These are phyloP conservation scores for Salpingus planirostris DNA, from an alignment of 2,888 invertebrate species.

Conservation along the genomic window DNA sequence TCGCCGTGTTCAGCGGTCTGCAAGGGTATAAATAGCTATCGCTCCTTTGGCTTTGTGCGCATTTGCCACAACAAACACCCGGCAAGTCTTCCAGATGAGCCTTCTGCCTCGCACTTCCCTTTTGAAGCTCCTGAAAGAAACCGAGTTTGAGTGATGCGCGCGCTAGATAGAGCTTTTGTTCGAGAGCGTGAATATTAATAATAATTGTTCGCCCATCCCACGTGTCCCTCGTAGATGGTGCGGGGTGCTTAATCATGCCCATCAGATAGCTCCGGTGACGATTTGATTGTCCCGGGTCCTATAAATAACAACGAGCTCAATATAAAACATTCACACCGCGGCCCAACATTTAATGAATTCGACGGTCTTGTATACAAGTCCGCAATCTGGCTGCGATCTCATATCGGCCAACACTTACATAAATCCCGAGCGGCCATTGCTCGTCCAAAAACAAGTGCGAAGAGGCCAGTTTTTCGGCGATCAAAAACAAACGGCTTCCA, in stretches of 20 bases:
- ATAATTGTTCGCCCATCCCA: no score
- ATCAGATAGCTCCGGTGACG: conserved; percentile 8
- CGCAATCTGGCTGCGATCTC: conserved; percentile 23
- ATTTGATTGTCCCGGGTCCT: conserved; percentile 7
- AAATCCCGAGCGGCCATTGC: conserved; percentile 26
- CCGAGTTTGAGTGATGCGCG: no score
- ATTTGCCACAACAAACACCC: no score
- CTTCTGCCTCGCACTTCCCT: no score
- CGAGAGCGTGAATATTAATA: no score
- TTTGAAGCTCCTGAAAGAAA: no score
- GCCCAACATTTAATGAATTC: conserved; percentile 23
- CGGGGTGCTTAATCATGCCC: conserved; percentile 3
- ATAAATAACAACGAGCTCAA: conserved; percentile 15
- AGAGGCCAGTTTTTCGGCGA: conserved; percentile 31
- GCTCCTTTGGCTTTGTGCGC: conserved; percentile 1
- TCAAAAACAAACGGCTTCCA: conserved; percentile 32
- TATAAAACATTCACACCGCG: conserved; percentile 19
- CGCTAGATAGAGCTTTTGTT: no score
- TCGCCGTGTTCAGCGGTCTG: conserved; percentile 31
- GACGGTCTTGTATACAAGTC: conserved; percentile 19
- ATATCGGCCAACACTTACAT: conserved; percentile 28
- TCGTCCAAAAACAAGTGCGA: conserved; percentile 30
- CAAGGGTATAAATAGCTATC: conserved; percentile 34
- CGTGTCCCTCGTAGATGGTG: no score
- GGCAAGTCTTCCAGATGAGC: no score